Conservation (phyloP, 1,140 invertebrate genomes). For the Venturia canescens region DNA sequence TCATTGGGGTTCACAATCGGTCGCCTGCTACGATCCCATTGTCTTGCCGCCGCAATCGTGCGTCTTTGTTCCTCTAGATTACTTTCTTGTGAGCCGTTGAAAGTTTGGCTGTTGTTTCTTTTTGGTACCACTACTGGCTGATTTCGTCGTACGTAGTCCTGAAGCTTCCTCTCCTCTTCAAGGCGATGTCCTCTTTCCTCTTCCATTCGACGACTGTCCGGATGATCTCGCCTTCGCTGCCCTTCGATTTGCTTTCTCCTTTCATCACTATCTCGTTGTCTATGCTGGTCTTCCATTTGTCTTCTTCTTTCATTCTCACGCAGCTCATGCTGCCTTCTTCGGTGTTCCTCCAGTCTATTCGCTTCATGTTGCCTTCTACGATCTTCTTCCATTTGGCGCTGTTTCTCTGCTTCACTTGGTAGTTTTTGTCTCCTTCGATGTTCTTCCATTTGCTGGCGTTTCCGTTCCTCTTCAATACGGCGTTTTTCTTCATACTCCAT, state of each 20-base stretch:
- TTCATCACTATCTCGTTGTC: constrained; percentile 10
- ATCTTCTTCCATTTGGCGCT: constrained; percentile 26
- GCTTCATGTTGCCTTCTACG: not conserved
- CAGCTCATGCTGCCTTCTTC: constrained; percentile 27
- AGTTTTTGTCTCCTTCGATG: not conserved
- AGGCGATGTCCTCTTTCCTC: constrained; percentile 34
- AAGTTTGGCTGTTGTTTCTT: constrained; percentile 21
- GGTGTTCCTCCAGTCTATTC: constrained; percentile 32
- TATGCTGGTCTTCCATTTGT: constrained; percentile 19
- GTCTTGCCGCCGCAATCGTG: constrained; percentile 47
- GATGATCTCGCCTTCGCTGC: constrained; percentile 12
- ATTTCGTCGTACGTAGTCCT: constrained; percentile 36
- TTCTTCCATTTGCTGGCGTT: not conserved
- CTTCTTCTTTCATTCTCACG: constrained; percentile 17
- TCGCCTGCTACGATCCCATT: constrained; percentile 44
- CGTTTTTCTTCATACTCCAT: not conserved
- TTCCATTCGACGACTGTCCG: not conserved
- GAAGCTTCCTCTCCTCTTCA: constrained; percentile 41
- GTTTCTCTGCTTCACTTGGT: not conserved
- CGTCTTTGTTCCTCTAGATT: constrained; percentile 41
- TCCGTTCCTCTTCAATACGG: constrained; percentile 31
- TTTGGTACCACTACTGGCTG: constrained; percentile 50
- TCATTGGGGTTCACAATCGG: constrained; percentile 25
- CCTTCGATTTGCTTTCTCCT: constrained; percentile 27
- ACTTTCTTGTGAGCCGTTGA: not conserved